phyloP scores from a whole-genome alignment of 2,113 vertebrate species.

The Gobio gobio region DNA sequence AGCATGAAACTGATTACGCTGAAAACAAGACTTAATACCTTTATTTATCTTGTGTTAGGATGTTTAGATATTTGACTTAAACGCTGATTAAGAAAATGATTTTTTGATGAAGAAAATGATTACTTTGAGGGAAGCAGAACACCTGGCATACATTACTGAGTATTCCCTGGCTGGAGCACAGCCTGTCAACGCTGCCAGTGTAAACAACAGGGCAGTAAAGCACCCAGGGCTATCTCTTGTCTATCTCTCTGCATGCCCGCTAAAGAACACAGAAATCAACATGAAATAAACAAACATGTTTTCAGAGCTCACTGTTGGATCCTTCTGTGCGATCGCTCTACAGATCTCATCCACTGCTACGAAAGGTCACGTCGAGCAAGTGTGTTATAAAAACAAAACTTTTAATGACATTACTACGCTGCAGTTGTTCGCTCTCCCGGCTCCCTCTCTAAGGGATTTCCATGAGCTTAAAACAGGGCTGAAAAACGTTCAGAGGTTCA shows the following conservation, averaged over 20 bases:
- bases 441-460: conserved; percentile 1
- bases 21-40: background rate
- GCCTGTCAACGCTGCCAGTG: conserved; percentile 18
- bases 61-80: background rate
- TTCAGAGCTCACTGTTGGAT: conserved; percentile 9
- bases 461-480: background rate
- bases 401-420: conserved; percentile 17
- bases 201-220: conserved; percentile 37
- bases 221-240: conserved; percentile 36
- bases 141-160: conserved; percentile 13
- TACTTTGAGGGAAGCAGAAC: conserved; percentile 4
- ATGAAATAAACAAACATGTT: conserved; percentile 33
- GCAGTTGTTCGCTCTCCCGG: background rate
- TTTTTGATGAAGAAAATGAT: conserved; percentile 2
- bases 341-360: background rate
- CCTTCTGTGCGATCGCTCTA: background rate
- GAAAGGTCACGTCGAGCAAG: background rate
- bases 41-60: background rate
- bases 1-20: background rate
- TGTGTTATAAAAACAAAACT: background rate
- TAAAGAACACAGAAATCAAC: conserved; percentile 34
- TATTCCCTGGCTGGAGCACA: background rate
- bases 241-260: conserved; percentile 8
- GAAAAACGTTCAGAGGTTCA: background rate
- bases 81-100: background rate